Base-by-base conservation (phyloP, 1,140 invertebrate genomes). In the Conopomorpha cramerella region DNA sequence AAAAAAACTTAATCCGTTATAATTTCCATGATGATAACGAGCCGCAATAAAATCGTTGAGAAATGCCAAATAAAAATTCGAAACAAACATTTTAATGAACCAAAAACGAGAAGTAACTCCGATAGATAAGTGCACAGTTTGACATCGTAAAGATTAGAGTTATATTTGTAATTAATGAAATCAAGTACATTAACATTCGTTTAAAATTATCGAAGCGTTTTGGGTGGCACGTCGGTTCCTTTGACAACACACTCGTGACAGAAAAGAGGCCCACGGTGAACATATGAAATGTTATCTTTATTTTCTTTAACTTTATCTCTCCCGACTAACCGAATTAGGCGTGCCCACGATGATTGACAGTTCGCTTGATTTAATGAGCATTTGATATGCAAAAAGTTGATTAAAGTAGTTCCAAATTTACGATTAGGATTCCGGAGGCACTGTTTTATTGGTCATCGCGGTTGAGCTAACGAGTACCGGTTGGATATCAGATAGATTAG, bases 131-230 rank as follows among this genome's bases (percentile, higher is more conserved):
- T 39, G 43, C 40, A 30, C 36, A 39, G 13, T 38, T 50, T 45
- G 51, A 53, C 48, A 49, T 46, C 55, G 55, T 56, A 56, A 61
- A 65, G 58, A 65, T 68, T 61, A 59, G 46, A 43, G 39, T 45
- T 33, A 55, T 64, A 57, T 55, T 55, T 54, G 49, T 56, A 59
- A 63, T 63, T 65, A 55, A 63, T 59, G 49, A 53, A 57, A 61
- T 61, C 48, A 47, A 44, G 45, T 52, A 49, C 45, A 40, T 46
- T 55, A 51, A 55, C 45, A 49, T 36, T 44, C 37, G 43, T 42
- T 35, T 36, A 39, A 41, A 36, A 49, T 45, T 55, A 41, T 45
- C 49, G 46, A 39, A 39, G 41, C 35, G 34, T 50, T 54, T 60
- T 47, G 57, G 49, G 54, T 54, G 52, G 29, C 43, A 31, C 13